A percentile compares a stretch with the other conserved stretches of the same genome.
phyloP scores from a whole-genome alignment of 2,797 vertebrate genomes.

The Crenichthys baileyi region DNA sequence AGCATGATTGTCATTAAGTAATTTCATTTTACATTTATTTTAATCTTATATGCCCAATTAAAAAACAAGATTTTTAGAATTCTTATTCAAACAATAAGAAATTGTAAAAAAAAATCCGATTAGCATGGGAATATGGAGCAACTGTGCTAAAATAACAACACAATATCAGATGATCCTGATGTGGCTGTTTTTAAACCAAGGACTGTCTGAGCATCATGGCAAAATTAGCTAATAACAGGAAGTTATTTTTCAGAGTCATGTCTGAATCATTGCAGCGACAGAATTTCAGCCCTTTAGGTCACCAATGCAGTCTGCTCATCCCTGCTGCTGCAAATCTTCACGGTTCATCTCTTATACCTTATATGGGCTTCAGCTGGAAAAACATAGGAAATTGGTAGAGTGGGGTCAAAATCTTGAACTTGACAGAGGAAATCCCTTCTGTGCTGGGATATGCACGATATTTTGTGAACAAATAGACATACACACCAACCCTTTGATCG shows the following conservation, averaged over 20 bases:
- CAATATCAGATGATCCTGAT: background rate
- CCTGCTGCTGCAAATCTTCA: slow-evolving; percentile 6
- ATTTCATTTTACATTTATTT: background rate
- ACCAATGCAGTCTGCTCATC: background rate
- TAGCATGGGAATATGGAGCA: background rate
- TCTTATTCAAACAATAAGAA: background rate
- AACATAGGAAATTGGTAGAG: slow-evolving; percentile 17
- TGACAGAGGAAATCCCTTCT: background rate
- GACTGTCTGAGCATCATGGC: background rate
- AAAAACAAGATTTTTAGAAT: background rate
- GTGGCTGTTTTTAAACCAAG: background rate
- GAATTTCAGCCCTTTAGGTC: slow-evolving; percentile 11
- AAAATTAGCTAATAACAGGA: background rate
- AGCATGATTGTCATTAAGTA: background rate
- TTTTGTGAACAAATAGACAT: background rate
- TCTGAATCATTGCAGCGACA: background rate
- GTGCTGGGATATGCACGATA: background rate
- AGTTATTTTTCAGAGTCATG: background rate
- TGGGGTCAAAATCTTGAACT: background rate
- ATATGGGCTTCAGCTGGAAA: slow-evolving; percentile 79
- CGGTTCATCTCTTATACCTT: slow-evolving; percentile 64
- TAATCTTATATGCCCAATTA: background rate
- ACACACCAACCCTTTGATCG: background rate
- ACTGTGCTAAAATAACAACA: background rate
- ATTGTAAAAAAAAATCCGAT: background rate